Evolutionary conservation across 2,797 vertebrate genomes (phyloP), one percentile per base, ranked within the genome.

Genomic region (Lutjanus argentimaculatus): DNA sequence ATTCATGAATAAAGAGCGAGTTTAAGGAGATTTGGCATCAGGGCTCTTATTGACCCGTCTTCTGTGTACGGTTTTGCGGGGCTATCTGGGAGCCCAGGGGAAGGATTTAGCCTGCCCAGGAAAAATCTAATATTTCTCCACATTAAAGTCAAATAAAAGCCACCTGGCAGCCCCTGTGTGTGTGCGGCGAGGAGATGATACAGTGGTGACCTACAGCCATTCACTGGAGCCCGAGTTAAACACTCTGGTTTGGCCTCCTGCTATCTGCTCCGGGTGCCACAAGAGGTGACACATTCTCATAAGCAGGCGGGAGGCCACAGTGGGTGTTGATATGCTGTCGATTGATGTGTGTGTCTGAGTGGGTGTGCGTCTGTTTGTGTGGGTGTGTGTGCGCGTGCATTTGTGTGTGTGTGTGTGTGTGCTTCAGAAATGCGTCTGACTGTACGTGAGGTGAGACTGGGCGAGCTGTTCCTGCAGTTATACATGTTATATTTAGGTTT

Each of bases 71-170:
- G 51, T 83, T 89, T 83, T 72, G 72, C 85, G 6, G 79, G 85
- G 77, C 88, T 90, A 90, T 92, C 91, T 80, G 76, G 22, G 9
- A 77, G 86, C 91, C 90, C 90, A 88, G 88, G 91, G 90, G 93
- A 89, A 79, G 92, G 94, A 93, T 94, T 94, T 92, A 93, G 82
- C 59, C 87, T 79, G 85, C 69, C 91, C 78, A 14, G 88, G 89
- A 87, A 92, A 90, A 93, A 93, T 92, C 88, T 91, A 90, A 93
- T 93, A 94, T 94, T 93, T 94, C 88, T 93, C 84, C 85, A 92
- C 91, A 93, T 92, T 92, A 92, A 91, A 93, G 88, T 93, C 86
- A 84, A 93, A 93, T 90, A 91, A 94, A 92, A 90, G 89, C 88
- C 91, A 91, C 88, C 89, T 84, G 91, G 83, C 87, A 85, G 86